Conservation (phyloP, 1,140 invertebrate species). For the Rhyzopertha dominica region DNA sequence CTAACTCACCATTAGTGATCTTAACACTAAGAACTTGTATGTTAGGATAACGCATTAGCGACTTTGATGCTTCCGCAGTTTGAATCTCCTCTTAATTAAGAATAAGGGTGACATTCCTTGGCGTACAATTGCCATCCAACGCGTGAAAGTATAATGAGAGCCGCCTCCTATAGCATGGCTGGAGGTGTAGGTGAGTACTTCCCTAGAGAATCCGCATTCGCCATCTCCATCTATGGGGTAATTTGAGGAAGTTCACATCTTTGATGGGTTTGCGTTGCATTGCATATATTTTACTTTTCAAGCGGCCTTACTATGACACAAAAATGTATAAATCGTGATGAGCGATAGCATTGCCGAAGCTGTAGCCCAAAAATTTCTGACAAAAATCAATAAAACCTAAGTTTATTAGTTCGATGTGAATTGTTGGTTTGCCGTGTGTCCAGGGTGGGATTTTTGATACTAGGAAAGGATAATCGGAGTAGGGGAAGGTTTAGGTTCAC, state of each 20-base stretch:
- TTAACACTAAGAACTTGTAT: slow-evolving; percentile 25
- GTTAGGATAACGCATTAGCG: slow-evolving; percentile 23
- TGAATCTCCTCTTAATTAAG: slow-evolving; percentile 25
- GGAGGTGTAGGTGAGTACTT: no score
- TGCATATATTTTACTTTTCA: no score
- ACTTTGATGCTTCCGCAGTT: slow-evolving; percentile 21
- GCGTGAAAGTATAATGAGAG: slow-evolving; percentile 24
- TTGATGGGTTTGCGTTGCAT: no score
- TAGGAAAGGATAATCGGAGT: neutral
- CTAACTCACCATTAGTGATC: slow-evolving; percentile 23
- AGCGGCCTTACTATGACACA: no score
- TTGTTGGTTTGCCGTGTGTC: neutral
- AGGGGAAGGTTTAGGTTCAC: neutral
- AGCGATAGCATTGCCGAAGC: no score
- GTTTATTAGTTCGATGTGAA: neutral
- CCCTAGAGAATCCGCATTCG: no score
- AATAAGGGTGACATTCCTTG: slow-evolving; percentile 23
- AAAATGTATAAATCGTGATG: no score
- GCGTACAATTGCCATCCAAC: slow-evolving; percentile 21
- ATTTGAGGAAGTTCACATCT: no score
- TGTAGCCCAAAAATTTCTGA: no score
- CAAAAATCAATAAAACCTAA: no score
- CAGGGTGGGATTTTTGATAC: neutral
- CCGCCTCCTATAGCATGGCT: no score
- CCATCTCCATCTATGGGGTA: no score